Evolutionary conservation across 2,113 vertebrate genomes (phyloP).

Genomic region (Laterallus jamaicensis): DNA sequence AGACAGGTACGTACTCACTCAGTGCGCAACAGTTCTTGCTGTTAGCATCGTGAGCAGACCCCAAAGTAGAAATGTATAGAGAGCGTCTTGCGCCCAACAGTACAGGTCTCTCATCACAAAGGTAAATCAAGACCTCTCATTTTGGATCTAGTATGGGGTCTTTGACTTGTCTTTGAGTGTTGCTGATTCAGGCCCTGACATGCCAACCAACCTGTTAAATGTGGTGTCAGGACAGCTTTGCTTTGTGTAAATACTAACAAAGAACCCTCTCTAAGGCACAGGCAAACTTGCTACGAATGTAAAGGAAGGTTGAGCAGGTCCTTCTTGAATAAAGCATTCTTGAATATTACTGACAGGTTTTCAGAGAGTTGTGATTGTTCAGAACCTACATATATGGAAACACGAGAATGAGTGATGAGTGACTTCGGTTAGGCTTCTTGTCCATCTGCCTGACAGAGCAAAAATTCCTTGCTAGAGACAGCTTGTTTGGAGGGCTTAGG

Average conservation of each 20-base stretch:
- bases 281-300: background rate
- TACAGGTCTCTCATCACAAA: background rate
- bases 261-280: background rate
- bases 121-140: background rate
- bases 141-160: background rate
- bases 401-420: background rate
- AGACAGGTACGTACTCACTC: background rate
- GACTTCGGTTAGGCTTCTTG: background rate
- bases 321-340: background rate
- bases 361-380: background rate
- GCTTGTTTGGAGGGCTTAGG: background rate
- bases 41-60: background rate
- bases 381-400: background rate
- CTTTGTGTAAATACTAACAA: background rate
- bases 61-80: background rate
- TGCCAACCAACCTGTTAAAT: background rate
- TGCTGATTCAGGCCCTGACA: background rate
- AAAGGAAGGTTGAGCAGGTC: background rate
- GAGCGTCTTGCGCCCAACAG: background rate
- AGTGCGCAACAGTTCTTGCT: background rate
- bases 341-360: background rate
- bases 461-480: slow-evolving; percentile 6
- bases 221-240: background rate
- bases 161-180: background rate
- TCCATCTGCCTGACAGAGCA: background rate